Base-by-base conservation (phyloP, 1,140 invertebrate genomes). In the Liolophura sinensis region DNA sequence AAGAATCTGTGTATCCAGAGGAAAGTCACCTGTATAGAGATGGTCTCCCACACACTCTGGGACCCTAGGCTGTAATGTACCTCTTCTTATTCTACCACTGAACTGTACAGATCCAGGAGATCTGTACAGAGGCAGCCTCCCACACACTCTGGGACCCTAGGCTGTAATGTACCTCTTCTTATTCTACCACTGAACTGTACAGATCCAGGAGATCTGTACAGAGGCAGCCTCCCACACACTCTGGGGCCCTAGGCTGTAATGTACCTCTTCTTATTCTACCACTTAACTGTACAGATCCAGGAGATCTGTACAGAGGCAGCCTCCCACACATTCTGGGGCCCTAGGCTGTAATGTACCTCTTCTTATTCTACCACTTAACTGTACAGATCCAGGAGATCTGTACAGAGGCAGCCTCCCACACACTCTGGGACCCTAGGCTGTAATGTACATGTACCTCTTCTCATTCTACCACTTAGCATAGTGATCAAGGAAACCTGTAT, bases 1-100 rank as follows among this genome's bases (percentile, higher is more conserved):
- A 88, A 87, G 62, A 66, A 78, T 18, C 75, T 89, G 9, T 92
- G 91, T 70, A 69, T 79, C 0, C 83, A 89, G 62, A 78, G 86
- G 27, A 86, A 85, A 51, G 86, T 91, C 1, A 76, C 86, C 61
- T 88, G 86, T 25, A 81, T 85, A 22, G 90, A 79, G 52, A 72
- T 61, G 52, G 69, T 77, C 5, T 75, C 75, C 16, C 79, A 83
- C 59, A 82, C 78, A 0, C 72, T 86, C 4, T 86, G 81, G 78
- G 71, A 85, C 51, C 82, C 84, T 9, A 20, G 18, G 20, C 27
- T 54, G 51, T n/a, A 57, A n/a, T n/a, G n/a, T n/a, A n/a, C n/a
- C n/a, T n/a, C n/a, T n/a, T n/a, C n/a, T n/a, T n/a, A n/a, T n/a
- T n/a, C n/a, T n/a, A n/a, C n/a, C n/a, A n/a, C n/a, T n/a, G n/a